A percentile compares a stretch with the other conserved stretches of the same genome.
Evolutionary conservation across 2,888 invertebrate genomes (phyloP).

Genomic region (Drosophila mercatorum): DNA sequence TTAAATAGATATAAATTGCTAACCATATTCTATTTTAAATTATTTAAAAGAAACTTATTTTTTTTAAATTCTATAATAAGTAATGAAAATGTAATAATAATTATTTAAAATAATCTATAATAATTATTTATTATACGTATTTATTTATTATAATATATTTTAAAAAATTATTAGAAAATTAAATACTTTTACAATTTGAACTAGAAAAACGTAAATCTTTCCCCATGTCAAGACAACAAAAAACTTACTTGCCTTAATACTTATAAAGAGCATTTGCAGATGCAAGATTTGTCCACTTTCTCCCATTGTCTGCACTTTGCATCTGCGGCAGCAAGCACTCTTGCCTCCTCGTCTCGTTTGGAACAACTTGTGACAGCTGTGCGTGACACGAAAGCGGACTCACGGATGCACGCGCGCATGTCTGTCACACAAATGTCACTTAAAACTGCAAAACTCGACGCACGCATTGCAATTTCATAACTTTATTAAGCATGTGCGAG

Average conservation of each 20-base stretch:
- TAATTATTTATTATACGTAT: too few species aligned
- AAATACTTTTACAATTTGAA: too few species aligned
- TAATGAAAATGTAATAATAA: too few species aligned
- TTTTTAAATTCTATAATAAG: too few species aligned
- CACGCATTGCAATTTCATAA: constrained; percentile 79
- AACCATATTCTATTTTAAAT: background rate
- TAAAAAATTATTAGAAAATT: too few species aligned
- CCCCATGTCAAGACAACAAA: too few species aligned
- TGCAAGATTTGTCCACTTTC: background rate
- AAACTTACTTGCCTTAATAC: background rate
- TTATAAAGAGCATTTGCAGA: background rate
- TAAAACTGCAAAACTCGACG: constrained; percentile 66
- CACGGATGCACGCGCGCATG: constrained; percentile 75
- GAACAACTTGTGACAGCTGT: constrained; percentile 33
- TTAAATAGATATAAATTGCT: too few species aligned
- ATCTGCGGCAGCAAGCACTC: background rate
- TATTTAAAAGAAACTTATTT: too few species aligned
- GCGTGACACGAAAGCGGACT: constrained; percentile 58
- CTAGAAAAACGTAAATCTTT: too few species aligned
- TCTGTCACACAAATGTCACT: constrained; percentile 80
- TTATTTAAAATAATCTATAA: too few species aligned
- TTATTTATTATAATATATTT: too few species aligned
- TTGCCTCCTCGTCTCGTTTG: background rate
- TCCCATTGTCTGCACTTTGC: constrained; percentile 26
- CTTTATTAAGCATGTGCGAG: constrained; percentile 57